These are phyloP conservation scores for Pontoporia blainvillei DNA, from an alignment of 2,113 vertebrate species.

Conservation along the genomic window DNA sequence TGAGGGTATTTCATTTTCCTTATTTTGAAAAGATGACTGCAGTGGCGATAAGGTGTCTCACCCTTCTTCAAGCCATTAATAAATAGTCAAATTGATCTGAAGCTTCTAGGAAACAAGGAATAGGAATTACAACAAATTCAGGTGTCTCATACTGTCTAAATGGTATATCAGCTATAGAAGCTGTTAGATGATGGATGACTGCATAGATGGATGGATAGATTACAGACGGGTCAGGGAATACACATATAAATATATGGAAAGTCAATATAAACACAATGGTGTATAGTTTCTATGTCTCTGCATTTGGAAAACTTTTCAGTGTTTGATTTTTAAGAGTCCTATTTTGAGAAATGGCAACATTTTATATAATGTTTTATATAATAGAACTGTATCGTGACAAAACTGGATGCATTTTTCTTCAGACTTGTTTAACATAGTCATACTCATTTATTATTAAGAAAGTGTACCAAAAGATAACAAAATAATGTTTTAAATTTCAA, in stretches of 20 bases:
- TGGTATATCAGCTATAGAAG: not conserved
- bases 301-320: not conserved
- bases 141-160: not conserved
- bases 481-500: conserved; percentile 5
- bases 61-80: not conserved
- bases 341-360: not conserved
- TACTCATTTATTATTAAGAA: not conserved
- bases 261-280: not conserved
- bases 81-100: not conserved
- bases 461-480: not conserved
- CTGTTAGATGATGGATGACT: not conserved
- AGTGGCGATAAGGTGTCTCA: not conserved
- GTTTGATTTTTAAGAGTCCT: not conserved
- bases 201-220: not conserved
- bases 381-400: not conserved
- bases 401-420: not conserved
- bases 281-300: not conserved
- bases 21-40: not conserved
- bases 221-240: not conserved
- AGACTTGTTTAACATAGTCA: not conserved
- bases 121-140: not conserved
- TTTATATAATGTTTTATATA: not conserved
- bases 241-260: not conserved
- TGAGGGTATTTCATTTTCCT: not conserved
- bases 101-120: not conserved